phyloP scores from a whole-genome alignment of 2,888 invertebrate genomes.

The Anarsia innoxiella region DNA sequence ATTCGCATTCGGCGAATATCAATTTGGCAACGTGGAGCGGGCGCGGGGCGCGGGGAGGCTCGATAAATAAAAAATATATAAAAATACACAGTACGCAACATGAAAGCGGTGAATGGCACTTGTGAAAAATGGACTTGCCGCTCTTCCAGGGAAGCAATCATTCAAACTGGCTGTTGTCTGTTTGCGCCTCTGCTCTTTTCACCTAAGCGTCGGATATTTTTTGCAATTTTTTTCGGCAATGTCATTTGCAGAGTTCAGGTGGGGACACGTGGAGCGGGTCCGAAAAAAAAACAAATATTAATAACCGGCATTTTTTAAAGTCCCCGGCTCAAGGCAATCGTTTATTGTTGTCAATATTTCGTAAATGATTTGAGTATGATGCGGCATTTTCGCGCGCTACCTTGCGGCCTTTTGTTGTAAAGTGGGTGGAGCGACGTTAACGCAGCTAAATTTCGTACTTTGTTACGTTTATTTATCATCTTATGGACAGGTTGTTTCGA shows the following conservation, averaged over 20 bases:
- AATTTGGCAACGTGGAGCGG: conserved; percentile 46
- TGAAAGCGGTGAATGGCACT: conserved; percentile 74
- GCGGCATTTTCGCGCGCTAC: conserved; percentile 56
- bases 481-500: conserved; percentile 59
- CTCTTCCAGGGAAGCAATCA: conserved; percentile 75
- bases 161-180: conserved; percentile 74
- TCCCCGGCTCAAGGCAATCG: conserved; percentile 45
- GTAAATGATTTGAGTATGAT: conserved; percentile 73
- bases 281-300: conserved; percentile 72
- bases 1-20: conserved; percentile 69
- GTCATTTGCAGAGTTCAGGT: conserved; percentile 72
- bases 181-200: conserved; percentile 72
- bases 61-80: conserved; percentile 70
- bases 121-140: conserved; percentile 76
- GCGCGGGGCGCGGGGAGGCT: conserved; percentile 38
- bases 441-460: conserved; percentile 48
- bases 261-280: conserved; percentile 72
- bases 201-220: conserved; percentile 51
- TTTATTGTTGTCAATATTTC: conserved; percentile 74
- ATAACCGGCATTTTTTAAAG: conserved; percentile 74
- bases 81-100: conserved; percentile 66
- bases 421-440: conserved; percentile 51
- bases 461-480: conserved; percentile 65
- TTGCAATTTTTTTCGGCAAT: conserved; percentile 61
- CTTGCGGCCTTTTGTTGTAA: conserved; percentile 47